phyloP scores from a whole-genome alignment of 2,888 invertebrate genomes.

The Drosophila meridionalis region DNA sequence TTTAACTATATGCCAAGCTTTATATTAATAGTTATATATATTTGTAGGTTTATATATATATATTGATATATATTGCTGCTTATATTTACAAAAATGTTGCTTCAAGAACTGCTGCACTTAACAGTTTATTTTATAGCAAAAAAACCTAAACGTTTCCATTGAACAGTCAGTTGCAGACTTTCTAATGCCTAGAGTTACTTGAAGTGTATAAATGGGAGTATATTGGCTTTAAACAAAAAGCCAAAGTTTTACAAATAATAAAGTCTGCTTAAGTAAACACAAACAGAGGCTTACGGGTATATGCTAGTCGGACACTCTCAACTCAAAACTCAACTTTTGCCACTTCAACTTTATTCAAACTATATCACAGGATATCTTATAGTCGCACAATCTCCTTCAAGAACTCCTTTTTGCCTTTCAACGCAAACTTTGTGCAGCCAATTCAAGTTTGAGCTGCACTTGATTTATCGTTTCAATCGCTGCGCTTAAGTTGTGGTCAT shows the following conservation, averaged over 20 bases:
- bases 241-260: no score
- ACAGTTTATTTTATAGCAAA: not conserved
- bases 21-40: not conserved
- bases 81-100: not conserved
- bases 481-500: slow-evolving; percentile 10
- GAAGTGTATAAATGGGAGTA: not conserved
- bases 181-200: not conserved
- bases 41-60: not conserved
- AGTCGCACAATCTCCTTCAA: not conserved
- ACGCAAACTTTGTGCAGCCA: slow-evolving; percentile 6
- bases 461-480: slow-evolving; percentile 25
- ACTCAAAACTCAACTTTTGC: not conserved
- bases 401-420: not conserved
- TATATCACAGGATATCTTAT: not conserved
- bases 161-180: not conserved
- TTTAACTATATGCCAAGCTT: not conserved
- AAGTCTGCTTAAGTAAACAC: no score
- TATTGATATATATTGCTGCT: not conserved
- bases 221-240: not conserved
- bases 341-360: not conserved
- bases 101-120: not conserved
- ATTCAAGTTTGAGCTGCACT: slow-evolving; percentile 23
- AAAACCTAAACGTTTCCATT: not conserved
- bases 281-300: not conserved
- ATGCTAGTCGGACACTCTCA: not conserved